phyloP scores from a whole-genome alignment of 2,888 invertebrate genomes.

The Ornithoptera priamus region DNA sequence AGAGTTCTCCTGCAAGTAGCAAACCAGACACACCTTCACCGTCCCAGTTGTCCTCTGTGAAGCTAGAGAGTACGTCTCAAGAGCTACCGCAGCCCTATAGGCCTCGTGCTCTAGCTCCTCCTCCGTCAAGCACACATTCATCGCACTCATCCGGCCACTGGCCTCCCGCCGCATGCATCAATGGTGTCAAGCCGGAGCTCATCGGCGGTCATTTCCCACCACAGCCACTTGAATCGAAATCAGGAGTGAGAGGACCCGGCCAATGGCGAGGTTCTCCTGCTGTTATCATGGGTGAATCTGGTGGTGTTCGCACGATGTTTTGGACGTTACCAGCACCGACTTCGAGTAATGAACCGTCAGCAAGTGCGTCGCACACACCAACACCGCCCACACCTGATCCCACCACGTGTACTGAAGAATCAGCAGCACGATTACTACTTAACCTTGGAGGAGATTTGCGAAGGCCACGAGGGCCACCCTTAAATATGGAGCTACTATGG shows the following conservation, averaged over 20 bases:
- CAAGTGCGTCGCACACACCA: slow-evolving; percentile 77
- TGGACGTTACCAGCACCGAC: slow-evolving; percentile 82
- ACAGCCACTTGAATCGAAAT: slow-evolving; percentile 65
- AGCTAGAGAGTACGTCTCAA: slow-evolving; percentile 58
- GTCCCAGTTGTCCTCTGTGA: slow-evolving; percentile 71
- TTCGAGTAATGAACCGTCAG: slow-evolving; percentile 73
- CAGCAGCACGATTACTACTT: slow-evolving; percentile 85
- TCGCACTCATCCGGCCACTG: slow-evolving; percentile 70
- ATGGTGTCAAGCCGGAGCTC: slow-evolving; percentile 90
- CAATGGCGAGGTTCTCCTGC: slow-evolving; percentile 87
- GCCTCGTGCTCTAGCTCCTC: slow-evolving; percentile 65
- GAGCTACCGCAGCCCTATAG: slow-evolving; percentile 63
- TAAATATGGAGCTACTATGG: slow-evolving; percentile 96
- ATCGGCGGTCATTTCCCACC: slow-evolving; percentile 83
- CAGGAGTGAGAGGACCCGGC: slow-evolving; percentile 59
- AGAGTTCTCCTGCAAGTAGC: slow-evolving; percentile 52
- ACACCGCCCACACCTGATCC: slow-evolving; percentile 78
- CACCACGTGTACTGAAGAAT: slow-evolving; percentile 79
- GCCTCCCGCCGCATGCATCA: slow-evolving; percentile 84
- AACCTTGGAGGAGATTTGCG: slow-evolving; percentile 87
- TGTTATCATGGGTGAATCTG: slow-evolving; percentile 96
- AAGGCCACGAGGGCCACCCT: slow-evolving; percentile 82
- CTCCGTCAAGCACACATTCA: slow-evolving; percentile 66
- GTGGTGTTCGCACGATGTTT: slow-evolving; percentile 88
- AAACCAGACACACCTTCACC: slow-evolving; percentile 57